Conservation (phyloP, 2,888 invertebrate genomes). For the Eurois occulta region DNA sequence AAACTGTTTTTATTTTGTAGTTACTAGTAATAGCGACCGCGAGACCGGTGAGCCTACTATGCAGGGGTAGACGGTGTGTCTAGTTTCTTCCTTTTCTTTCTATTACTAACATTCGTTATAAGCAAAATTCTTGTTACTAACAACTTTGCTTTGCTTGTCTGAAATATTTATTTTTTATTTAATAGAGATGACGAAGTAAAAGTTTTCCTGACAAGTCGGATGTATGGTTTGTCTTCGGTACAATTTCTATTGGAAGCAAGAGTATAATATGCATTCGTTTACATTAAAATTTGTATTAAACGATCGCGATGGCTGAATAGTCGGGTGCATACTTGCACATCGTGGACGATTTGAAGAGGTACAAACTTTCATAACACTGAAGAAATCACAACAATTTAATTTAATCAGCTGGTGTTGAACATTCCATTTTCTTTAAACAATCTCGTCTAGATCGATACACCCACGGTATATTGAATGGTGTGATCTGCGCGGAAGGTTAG, state of each 20-base stretch:
- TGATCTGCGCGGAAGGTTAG: background rate
- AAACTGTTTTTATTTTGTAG: constrained; percentile 6
- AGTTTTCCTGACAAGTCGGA: background rate
- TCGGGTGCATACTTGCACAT: background rate
- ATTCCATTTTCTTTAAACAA: constrained; percentile 27
- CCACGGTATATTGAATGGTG: background rate
- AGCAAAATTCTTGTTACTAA: no score
- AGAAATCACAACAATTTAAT: constrained; percentile 33
- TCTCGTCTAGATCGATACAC: constrained; percentile 5
- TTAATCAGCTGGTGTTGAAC: constrained; percentile 32
- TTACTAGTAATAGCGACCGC: background rate
- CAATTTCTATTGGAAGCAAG: background rate
- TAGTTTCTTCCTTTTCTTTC: no score
- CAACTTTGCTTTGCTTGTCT: no score
- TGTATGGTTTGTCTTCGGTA: background rate
- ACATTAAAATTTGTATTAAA: background rate
- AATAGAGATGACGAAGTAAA: background rate
- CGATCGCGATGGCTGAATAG: background rate
- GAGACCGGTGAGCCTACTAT: no score
- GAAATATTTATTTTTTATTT: no score
- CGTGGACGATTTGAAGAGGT: constrained; percentile 15
- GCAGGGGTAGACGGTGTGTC: no score
- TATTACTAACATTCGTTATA: no score
- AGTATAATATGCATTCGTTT: background rate
- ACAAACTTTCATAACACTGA: constrained; percentile 21